phyloP scores from a whole-genome alignment of 2,113 vertebrate species.

The Cheilinus undulatus region DNA sequence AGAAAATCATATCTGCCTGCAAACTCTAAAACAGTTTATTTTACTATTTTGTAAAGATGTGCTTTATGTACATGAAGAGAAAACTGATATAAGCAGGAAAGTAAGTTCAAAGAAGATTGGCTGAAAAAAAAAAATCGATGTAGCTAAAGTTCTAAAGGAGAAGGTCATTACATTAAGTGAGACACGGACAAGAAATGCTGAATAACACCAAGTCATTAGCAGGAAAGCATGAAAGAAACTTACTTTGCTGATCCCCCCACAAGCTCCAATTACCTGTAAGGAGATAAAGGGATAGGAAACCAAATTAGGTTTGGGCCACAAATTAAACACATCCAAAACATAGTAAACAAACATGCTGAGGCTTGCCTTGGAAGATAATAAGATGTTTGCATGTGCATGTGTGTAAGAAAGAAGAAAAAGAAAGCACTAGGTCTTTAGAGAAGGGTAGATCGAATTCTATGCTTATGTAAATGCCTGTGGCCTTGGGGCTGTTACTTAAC shows the following conservation, averaged over 20 bases:
- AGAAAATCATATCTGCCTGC: too few species aligned
- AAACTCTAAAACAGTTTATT: too few species aligned
- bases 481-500: conserved; percentile 23
- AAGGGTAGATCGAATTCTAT: conserved; percentile 17
- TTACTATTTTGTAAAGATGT: not conserved
- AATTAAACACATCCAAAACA: conserved; percentile 32
- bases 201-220: conserved; percentile 45
- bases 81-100: conserved; percentile 4
- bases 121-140: not conserved
- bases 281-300: conserved; percentile 60
- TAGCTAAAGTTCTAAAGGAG: conserved; percentile 33
- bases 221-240: conserved; percentile 79
- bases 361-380: conserved; percentile 2
- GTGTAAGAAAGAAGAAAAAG: conserved; percentile 13
- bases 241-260: conserved; percentile 99
- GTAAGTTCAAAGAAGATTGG: conserved; percentile 14
- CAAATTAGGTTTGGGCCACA: conserved; percentile 47
- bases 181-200: conserved; percentile 46
- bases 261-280: conserved; percentile 97
- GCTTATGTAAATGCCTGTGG: conserved; percentile 20
- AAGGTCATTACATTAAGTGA: conserved; percentile 52
- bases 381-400: not conserved
- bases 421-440: conserved; percentile 23
- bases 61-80: not conserved
- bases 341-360: conserved; percentile 28